phyloP scores from a whole-genome alignment of 2,797 vertebrate genomes.

The Mormyrus proboscirostris region DNA sequence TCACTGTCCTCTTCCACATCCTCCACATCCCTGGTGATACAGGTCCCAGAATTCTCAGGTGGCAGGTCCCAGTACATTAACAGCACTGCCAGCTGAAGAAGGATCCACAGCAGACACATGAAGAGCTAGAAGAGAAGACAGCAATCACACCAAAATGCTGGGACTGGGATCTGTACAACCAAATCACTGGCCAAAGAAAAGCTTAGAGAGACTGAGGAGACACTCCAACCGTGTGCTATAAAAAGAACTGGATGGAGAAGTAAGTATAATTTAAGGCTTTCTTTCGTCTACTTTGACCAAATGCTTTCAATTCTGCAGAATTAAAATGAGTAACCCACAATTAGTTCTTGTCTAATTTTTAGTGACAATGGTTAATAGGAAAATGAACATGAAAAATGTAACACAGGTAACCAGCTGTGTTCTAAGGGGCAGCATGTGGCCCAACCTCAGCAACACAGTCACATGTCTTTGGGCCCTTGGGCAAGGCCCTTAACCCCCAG shows the following conservation, averaged over 20 bases:
- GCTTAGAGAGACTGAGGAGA: neutral
- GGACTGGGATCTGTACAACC: neutral
- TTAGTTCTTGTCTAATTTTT: neutral
- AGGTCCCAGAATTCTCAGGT: conserved; percentile 30
- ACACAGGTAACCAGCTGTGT: neutral
- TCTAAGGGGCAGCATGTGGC: neutral
- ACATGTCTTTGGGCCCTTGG: neutral
- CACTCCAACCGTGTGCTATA: neutral
- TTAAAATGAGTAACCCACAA: neutral
- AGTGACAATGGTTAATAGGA: neutral
- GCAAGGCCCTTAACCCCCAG: neutral
- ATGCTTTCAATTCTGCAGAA: neutral
- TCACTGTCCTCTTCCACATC: conserved; percentile 37
- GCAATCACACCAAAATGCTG: neutral
- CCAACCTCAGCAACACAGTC: neutral
- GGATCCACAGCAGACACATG: conserved; percentile 71
- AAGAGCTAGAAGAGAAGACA: conserved; percentile 58
- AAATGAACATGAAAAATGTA: neutral
- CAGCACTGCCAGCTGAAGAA: conserved; percentile 63
- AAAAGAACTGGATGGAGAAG: neutral
- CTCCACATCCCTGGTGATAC: conserved; percentile 14
- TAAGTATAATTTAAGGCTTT: neutral
- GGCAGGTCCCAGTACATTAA: conserved; percentile 64
- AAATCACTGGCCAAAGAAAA: neutral
- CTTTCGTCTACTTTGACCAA: neutral